Percentiles rank a stretch among this genome's conserved stretches.
Evolutionary conservation across 1,140 invertebrate species (phyloP).

Genomic region (Caenorhabditis inopinata): DNA sequence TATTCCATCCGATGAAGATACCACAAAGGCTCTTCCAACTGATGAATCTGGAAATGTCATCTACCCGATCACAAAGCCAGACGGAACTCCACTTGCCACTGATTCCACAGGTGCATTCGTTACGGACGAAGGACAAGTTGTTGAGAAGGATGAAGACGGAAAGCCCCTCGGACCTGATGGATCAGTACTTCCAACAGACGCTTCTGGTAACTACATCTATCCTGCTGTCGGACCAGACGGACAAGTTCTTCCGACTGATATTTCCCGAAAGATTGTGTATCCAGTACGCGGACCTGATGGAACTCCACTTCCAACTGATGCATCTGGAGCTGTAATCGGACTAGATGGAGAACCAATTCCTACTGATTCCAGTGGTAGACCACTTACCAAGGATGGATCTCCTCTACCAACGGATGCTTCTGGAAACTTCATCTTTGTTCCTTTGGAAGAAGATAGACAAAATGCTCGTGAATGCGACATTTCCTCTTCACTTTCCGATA

Average conservation of each 20-base stretch:
- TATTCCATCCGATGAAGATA: background rate
- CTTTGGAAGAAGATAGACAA: background rate
- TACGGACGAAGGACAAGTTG: background rate
- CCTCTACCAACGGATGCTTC: constrained; percentile 47
- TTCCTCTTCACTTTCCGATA: constrained; percentile 33
- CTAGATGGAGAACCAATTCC: constrained; percentile 38
- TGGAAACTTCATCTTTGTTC: constrained; percentile 22
- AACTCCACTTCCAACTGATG: constrained; percentile 44
- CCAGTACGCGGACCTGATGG: constrained; percentile 28
- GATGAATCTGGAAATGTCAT: constrained; percentile 19
- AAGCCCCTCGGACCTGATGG: constrained; percentile 41
- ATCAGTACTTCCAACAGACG: constrained; percentile 35
- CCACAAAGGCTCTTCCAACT: constrained; percentile 21
- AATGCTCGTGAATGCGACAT: constrained; percentile 30
- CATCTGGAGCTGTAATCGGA: constrained; percentile 37
- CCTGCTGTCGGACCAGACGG: constrained; percentile 43
- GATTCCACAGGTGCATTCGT: constrained; percentile 33
- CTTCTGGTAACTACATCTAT: constrained; percentile 40
- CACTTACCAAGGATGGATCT: constrained; percentile 40
- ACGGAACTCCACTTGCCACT: constrained; percentile 35
- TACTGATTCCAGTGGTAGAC: constrained; percentile 44
- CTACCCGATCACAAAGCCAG: constrained; percentile 36
- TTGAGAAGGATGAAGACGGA: constrained; percentile 23
- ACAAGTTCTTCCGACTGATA: constrained; percentile 48
- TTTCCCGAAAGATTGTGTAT: background rate